These are phyloP conservation scores for Sterrhoptilus dennistouni DNA, from an alignment of 2,113 vertebrate species.

Conservation along the genomic window DNA sequence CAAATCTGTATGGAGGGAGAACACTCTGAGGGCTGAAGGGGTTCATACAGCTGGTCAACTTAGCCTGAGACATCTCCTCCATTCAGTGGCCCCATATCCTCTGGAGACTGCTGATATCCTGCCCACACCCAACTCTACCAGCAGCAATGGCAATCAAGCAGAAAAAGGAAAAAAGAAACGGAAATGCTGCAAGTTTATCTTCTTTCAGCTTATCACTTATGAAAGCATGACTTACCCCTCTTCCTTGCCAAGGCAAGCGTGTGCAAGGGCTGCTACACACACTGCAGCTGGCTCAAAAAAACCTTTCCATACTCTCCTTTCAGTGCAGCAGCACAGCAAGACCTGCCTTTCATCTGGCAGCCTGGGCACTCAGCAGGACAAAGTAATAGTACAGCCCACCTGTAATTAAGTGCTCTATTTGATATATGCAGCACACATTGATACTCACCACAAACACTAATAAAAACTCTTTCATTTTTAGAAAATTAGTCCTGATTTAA, in stretches of 20 bases:
- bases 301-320: not conserved
- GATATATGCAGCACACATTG: rapidly evolving
- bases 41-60: not conserved
- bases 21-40: not conserved
- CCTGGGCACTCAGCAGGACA: not conserved
- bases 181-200: conserved; percentile 27
- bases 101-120: not conserved
- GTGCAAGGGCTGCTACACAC: not conserved
- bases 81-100: not conserved
- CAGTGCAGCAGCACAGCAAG: not conserved
- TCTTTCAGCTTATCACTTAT: not conserved
- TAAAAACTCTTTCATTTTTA: not conserved
- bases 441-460: not conserved
- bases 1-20: not conserved
- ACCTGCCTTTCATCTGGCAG: not conserved
- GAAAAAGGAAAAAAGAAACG: not conserved
- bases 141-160: not conserved
- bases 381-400: not conserved
- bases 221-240: not conserved
- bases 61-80: not conserved
- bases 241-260: not conserved
- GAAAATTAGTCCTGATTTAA: not conserved
- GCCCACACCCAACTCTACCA: not conserved
- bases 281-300: not conserved
- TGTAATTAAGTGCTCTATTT: not conserved